phyloP scores from a whole-genome alignment of 2,113 vertebrate genomes.

The Crocuta crocuta region DNA sequence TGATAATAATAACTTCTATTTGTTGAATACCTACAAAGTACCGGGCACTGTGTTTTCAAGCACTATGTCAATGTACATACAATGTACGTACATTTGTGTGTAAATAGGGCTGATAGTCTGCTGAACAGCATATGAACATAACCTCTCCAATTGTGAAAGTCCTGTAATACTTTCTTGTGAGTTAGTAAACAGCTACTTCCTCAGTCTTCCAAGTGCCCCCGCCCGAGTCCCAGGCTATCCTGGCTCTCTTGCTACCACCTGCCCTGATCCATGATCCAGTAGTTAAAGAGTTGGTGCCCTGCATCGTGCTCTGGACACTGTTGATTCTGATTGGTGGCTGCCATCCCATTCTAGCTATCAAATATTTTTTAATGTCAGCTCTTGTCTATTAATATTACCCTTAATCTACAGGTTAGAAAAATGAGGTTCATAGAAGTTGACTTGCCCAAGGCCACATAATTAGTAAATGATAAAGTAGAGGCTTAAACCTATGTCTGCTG shows the following conservation, averaged over 20 bases:
- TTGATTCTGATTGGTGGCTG: background rate
- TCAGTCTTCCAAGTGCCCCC: background rate
- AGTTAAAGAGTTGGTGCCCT: background rate
- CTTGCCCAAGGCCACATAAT: background rate
- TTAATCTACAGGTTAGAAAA: background rate
- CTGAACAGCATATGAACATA: background rate
- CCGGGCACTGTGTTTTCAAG: background rate
- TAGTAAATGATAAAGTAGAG: background rate
- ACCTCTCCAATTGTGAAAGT: background rate
- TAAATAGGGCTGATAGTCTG: background rate
- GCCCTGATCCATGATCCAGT: background rate
- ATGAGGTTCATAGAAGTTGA: background rate
- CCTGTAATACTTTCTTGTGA: background rate
- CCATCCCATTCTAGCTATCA: background rate
- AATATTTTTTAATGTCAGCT: background rate
- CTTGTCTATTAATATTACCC: background rate
- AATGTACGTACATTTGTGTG: background rate
- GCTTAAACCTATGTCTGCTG: background rate
- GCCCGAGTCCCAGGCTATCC: background rate
- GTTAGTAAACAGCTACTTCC: background rate
- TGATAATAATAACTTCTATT: background rate
- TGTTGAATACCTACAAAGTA: background rate
- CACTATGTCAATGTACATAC: background rate
- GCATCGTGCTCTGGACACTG: background rate
- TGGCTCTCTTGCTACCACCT: background rate